Evolutionary conservation across 2,888 invertebrate species (phyloP).

Genomic region (Druceiella hillmani): DNA sequence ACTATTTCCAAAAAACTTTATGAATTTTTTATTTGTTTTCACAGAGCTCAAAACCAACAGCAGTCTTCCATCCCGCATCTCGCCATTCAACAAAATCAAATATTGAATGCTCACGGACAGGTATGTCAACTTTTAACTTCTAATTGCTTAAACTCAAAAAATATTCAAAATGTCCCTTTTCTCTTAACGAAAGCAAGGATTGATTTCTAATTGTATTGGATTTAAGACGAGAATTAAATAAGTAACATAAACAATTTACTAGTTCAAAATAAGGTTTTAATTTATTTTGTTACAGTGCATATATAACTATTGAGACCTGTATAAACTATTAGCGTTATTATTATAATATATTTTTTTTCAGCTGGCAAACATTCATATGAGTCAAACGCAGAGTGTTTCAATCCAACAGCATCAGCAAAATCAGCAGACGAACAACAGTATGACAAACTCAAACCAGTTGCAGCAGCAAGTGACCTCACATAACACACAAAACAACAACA

Average conservation of each 20-base stretch:
- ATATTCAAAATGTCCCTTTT: too few species aligned
- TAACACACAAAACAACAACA: conserved; percentile 20
- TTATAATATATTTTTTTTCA: conserved; percentile 30
- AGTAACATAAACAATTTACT: too few species aligned
- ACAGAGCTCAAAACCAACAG: conserved; percentile 43
- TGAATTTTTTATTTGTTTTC: conserved; percentile 23
- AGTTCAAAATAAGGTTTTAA: too few species aligned
- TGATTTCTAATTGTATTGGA: background rate
- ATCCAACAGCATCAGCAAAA: conserved; percentile 33
- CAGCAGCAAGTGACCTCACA: conserved; percentile 26
- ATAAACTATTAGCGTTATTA: background rate
- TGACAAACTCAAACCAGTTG: conserved; percentile 29
- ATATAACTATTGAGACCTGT: too few species aligned
- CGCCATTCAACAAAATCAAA: conserved; percentile 50
- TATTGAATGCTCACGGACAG: conserved; percentile 51
- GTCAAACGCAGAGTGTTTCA: conserved; percentile 61
- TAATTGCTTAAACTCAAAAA: conserved; percentile 1
- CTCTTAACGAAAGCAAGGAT: background rate
- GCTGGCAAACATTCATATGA: conserved; percentile 65
- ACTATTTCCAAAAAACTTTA: too few species aligned
- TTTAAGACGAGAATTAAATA: too few species aligned
- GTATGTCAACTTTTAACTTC: conserved; percentile 26
- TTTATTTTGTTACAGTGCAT: too few species aligned
- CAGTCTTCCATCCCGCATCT: conserved; percentile 49
- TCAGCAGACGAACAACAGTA: conserved; percentile 29